Base-by-base conservation (phyloP, 2,797 vertebrate genomes). In the Tokudaia tokunoshimensis region DNA sequence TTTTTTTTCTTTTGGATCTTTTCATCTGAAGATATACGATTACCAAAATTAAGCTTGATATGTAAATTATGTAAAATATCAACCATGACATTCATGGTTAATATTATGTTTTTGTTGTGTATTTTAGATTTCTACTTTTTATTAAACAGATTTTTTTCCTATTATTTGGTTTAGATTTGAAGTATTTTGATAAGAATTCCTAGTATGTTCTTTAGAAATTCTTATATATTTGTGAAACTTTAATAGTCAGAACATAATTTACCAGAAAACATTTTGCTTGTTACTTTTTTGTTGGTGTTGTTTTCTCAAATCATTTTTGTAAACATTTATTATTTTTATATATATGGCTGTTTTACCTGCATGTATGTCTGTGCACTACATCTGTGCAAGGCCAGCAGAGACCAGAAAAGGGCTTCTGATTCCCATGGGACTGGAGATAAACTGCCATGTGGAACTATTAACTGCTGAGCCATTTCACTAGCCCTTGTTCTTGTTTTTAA, bases 171-270 rank as follows among this genome's bases (percentile, higher is more conserved):
- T 55, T 74, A 24, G 37, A 57, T 3, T 37, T 85, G 31, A 65
- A 70, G 70, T 34, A 50, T 70, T 85, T 85, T 85, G 63, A 57
- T 83, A 81, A 96, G 14, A 59, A 63, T 31, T 94, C 63, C n/a
- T 91, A 1, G 19, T 59, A 5, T 84, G 4, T 75, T 59, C 5
- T 88, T 20, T 50, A 47, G 17, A 65, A 67, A 67, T 85, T 85
- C 29, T 84, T 85, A 50, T 67, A 52, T 86, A 52, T 70, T 70
- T 86, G 6, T 52, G 70, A 52, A 70, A 86, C 31, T 24, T n/a
- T 52, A 52, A 34, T 85, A 85, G 52, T 52, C 3, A 3, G 65
- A 67, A 70, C 24, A 65, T 34, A 70, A 50, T 24, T 11, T 86
- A 67, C 44, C 17, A 22, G 61, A 24, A 34, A 85, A 34, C 29